Evolutionary conservation across 2,113 vertebrate genomes (phyloP), one percentile per base, ranked within the genome.

Genomic region (Coptodon rendalli): DNA sequence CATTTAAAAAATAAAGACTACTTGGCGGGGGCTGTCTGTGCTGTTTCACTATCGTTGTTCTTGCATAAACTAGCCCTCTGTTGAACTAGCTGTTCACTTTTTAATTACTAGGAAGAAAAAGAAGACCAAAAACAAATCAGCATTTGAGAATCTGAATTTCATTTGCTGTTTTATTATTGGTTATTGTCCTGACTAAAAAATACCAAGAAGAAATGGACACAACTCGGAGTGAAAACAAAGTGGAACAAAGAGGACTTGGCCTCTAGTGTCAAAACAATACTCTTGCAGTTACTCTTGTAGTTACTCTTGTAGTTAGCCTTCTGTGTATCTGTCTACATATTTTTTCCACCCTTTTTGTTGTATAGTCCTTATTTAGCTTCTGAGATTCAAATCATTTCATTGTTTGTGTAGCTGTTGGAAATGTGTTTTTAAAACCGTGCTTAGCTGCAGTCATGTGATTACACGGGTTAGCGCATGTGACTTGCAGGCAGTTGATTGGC

Each of bases 401-500:
- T 78, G 22, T 57, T 31, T 89, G 71, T 82, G n/a, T 61, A 19
- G 22, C 19, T 27, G 1, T 36, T 59, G 53, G 36, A 31, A 45
- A 34, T 50, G 1, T 38, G 19, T 6, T 79, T 80, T 61, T 31
- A 31, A 9, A 22, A 34, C 81, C 27, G 85, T 84, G 8, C 83
- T 78, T 48, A 43, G 36, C 81, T 40, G 89, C 56, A 79, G 63
- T 84, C 88, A 80, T 87, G 78, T 53, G 16, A 13, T 45, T 66
- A 82, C 86, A 56, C 80, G 63, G 56, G 73, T 45, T 6, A 17
- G 45, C 86, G 59, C 88, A 5, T 80, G 81, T 94, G 94, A 95
- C 84, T 95, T 92, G 86, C 95, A 94, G 91, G 68, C 76, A 9
- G 80, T 66, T 6, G 84, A 85, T 94, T 94, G 93, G 93, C 92